Conservation (phyloP, 2,888 invertebrate genomes). For the Rotaria magnacalcarata region DNA sequence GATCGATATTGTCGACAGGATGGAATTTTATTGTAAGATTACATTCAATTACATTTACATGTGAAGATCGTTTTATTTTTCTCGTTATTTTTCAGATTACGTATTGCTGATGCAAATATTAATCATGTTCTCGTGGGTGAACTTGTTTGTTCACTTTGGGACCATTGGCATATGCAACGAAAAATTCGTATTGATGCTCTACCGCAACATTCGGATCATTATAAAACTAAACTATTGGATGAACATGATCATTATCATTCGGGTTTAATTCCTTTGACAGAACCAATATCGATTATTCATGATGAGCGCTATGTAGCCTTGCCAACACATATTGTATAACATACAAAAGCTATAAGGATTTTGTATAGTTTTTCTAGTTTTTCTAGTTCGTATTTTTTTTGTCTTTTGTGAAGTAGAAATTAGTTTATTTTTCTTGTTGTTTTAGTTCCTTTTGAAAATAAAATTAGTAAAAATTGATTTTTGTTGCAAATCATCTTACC, state of each 20-base stretch:
- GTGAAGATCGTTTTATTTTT: not conserved
- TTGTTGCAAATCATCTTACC: too few species aligned
- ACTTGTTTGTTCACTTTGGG: conserved; percentile 44
- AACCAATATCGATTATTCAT: not conserved
- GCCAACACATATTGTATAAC: not conserved
- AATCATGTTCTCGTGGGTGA: conserved; percentile 43
- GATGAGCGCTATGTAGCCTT: not conserved
- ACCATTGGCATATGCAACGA: conserved; percentile 11
- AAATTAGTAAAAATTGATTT: too few species aligned
- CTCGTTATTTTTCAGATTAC: not conserved
- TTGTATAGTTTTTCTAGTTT: too few species aligned
- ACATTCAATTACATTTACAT: not conserved
- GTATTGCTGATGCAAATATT: conserved; percentile 39
- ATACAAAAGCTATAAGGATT: too few species aligned
- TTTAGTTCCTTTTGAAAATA: too few species aligned
- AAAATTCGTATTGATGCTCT: not conserved
- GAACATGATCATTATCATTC: not conserved
- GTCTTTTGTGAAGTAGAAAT: too few species aligned
- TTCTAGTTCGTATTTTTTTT: too few species aligned
- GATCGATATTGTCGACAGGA: not conserved
- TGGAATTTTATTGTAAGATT: not conserved
- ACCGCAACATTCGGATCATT: not conserved
- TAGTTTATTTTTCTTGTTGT: too few species aligned
- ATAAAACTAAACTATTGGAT: not conserved
- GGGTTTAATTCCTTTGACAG: not conserved